phyloP scores from a whole-genome alignment of 2,113 vertebrate genomes.

The Thamnophis sirtalis region DNA sequence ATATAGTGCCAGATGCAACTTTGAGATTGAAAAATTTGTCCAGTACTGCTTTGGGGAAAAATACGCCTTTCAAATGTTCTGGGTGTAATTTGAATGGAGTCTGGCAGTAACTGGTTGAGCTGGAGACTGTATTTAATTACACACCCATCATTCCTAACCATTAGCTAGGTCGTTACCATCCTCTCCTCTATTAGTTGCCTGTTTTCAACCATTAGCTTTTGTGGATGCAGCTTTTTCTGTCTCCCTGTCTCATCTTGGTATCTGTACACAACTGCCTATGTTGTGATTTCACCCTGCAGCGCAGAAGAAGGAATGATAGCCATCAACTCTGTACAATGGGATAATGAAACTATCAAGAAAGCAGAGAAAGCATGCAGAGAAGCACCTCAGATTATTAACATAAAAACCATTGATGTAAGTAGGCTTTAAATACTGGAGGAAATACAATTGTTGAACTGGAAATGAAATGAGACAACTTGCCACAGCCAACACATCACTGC shows the following conservation, averaged over 20 bases:
- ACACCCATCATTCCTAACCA: neutral
- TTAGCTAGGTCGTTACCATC: neutral
- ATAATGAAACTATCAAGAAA: slow-evolving; percentile 49
- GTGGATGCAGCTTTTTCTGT: neutral
- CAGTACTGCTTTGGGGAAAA: neutral
- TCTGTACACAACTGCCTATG: neutral
- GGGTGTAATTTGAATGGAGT: neutral
- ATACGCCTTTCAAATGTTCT: neutral
- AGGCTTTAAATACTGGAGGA: neutral
- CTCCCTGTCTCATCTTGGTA: neutral
- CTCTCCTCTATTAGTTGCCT: neutral
- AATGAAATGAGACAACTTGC: neutral
- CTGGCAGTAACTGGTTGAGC: neutral
- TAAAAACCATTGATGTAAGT: slow-evolving; percentile 60
- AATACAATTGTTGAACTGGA: neutral
- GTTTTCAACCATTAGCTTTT: neutral
- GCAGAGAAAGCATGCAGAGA: slow-evolving; percentile 63
- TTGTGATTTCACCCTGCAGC: slow-evolving; percentile 27
- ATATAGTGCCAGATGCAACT: neutral
- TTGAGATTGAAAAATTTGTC: neutral
- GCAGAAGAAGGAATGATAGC: slow-evolving; percentile 56
- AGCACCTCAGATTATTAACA: slow-evolving; percentile 48
- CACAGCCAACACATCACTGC: neutral
- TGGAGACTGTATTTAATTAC: neutral
- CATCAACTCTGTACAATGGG: slow-evolving; percentile 59